phyloP scores from a whole-genome alignment of 2,888 invertebrate species.

The Chorisops tibialis region DNA sequence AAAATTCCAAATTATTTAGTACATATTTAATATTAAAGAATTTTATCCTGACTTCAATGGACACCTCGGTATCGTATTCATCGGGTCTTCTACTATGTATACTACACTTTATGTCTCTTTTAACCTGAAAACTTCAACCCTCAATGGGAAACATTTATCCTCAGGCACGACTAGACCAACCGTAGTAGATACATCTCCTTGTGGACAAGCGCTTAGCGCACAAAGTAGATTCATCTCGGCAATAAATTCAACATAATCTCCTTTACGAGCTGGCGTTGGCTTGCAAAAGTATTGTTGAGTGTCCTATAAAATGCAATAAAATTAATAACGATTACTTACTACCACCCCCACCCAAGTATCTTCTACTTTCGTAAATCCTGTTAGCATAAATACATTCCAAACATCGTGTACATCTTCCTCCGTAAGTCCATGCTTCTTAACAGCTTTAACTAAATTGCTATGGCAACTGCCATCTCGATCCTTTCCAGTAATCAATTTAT shows the following conservation, averaged over 20 bases:
- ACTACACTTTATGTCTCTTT: too few relatives aligned
- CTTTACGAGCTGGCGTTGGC: constrained; percentile 52
- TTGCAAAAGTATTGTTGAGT: constrained; percentile 55
- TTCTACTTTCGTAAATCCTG: constrained; percentile 50
- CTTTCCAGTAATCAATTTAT: constrained; percentile 52
- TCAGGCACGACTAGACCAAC: constrained; percentile 51
- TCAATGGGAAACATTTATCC: constrained; percentile 49
- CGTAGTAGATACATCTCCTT: constrained; percentile 52
- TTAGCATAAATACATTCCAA: constrained; percentile 56
- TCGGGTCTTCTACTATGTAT: too few relatives aligned
- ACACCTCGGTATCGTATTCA: too few relatives aligned
- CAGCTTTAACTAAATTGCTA: constrained; percentile 51
- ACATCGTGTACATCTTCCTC: constrained; percentile 56
- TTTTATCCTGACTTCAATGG: too few relatives aligned
- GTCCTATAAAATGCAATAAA: constrained; percentile 40
- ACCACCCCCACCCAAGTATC: not conserved
- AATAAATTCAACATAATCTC: constrained; percentile 55
- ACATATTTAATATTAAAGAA: too few relatives aligned
- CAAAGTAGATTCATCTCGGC: constrained; percentile 55
- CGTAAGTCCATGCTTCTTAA: constrained; percentile 46
- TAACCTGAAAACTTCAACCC: constrained; percentile 49
- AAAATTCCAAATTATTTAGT: too few relatives aligned
- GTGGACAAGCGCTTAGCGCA: constrained; percentile 53
- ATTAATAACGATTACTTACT: too few relatives aligned
- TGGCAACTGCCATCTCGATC: constrained; percentile 52